Evolutionary conservation across 1,140 invertebrate genomes (phyloP).

Genomic region (Hyphantria cunea): DNA sequence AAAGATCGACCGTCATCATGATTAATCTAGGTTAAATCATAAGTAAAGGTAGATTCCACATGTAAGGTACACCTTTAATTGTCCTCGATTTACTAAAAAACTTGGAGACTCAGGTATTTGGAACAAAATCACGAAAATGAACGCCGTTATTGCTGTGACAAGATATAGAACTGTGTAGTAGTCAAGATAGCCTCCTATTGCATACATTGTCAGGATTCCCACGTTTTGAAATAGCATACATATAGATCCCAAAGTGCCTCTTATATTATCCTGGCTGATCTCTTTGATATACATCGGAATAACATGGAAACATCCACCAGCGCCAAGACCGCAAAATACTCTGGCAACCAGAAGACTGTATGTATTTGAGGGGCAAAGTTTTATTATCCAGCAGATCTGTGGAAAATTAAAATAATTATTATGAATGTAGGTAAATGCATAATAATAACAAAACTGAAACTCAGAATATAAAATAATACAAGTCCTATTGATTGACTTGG

Average conservation of each 20-base stretch:
- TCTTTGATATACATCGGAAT: conserved; percentile 58
- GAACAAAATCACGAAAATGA: conserved; percentile 58
- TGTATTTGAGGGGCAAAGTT: conserved; percentile 8
- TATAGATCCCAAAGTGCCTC: conserved; percentile 49
- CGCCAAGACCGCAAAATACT: conserved; percentile 23
- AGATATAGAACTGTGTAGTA: conserved; percentile 68
- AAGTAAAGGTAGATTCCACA: conserved; percentile 22
- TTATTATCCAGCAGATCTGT: conserved; percentile 29
- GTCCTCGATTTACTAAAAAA: conserved; percentile 64
- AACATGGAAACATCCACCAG: conserved; percentile 29
- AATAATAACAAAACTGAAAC: background rate
- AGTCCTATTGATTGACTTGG: too few species aligned
- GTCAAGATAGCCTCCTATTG: conserved; percentile 65
- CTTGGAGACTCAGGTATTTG: conserved; percentile 79
- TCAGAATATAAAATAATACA: too few species aligned
- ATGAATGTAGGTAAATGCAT: background rate
- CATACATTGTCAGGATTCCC: conserved; percentile 67
- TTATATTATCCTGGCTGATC: conserved; percentile 55
- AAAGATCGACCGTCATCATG: conserved; percentile 36
- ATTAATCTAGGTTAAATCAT: background rate
- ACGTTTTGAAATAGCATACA: conserved; percentile 47
- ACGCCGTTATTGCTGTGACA: conserved; percentile 50
- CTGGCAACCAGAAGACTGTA: conserved; percentile 28
- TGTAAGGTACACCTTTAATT: conserved; percentile 46
- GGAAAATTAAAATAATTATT: conserved; percentile 1